A percentile compares a stretch with the other conserved stretches of the same genome.
These are phyloP conservation scores for Ochlodes sylvanus DNA, from an alignment of 2,888 invertebrate species.

Conservation along the genomic window DNA sequence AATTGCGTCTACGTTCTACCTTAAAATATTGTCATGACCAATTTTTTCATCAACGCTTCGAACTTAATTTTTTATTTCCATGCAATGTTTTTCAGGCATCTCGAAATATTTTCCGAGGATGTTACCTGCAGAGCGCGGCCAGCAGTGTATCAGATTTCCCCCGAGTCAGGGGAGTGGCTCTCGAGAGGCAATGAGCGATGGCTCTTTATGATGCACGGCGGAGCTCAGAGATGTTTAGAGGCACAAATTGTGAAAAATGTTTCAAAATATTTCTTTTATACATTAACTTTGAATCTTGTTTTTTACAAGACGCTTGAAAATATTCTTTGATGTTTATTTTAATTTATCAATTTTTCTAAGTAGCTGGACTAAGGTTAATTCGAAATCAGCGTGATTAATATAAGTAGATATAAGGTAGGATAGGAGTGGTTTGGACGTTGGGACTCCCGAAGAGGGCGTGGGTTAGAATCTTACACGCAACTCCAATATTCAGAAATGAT, in stretches of 20 bases:
- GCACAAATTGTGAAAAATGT: slow-evolving; percentile 7
- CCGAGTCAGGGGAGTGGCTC: slow-evolving; percentile 20
- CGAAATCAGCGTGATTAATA: too few species aligned
- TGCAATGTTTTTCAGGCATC: slow-evolving; percentile 12
- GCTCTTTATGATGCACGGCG: slow-evolving; percentile 25
- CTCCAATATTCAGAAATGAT: too few species aligned
- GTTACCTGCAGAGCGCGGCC: slow-evolving; percentile 19
- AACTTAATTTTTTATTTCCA: slow-evolving; percentile 5
- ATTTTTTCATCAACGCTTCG: not conserved
- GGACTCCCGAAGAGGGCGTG: too few species aligned
- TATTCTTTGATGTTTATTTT: too few species aligned
- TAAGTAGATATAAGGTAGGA: too few species aligned
- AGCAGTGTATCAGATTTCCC: slow-evolving; percentile 33
- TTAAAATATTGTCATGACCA: not conserved
- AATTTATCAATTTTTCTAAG: too few species aligned
- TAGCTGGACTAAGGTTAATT: too few species aligned
- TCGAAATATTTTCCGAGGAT: slow-evolving; percentile 20
- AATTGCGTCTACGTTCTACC: too few species aligned
- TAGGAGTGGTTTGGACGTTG: too few species aligned
- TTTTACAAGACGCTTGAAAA: too few species aligned
- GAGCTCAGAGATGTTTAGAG: slow-evolving; percentile 14
- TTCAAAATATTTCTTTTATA: slow-evolving; percentile 15
- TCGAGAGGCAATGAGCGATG: slow-evolving; percentile 30
- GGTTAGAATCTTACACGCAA: too few species aligned
- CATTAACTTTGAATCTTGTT: slow-evolving; percentile 5